Conservation (phyloP, 2,797 vertebrate species). For the Columba guinea region DNA sequence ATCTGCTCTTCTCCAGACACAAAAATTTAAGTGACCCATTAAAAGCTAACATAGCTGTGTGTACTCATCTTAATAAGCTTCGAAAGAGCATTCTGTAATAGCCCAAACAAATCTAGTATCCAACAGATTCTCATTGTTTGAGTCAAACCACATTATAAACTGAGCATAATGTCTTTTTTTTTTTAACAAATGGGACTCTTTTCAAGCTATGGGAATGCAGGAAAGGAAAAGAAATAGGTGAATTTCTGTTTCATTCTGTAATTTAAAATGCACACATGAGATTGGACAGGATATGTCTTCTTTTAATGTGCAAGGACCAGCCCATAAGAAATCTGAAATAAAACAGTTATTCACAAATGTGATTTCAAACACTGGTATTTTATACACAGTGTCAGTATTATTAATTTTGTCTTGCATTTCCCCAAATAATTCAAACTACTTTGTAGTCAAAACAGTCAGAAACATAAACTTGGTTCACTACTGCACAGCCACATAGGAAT, state of each 20-base stretch:
- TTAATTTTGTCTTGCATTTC: slow-evolving; percentile 62
- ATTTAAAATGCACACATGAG: slow-evolving; percentile 10
- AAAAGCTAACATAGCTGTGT: slow-evolving; percentile 22
- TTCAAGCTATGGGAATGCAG: neutral
- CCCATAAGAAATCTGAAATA: slow-evolving; percentile 56
- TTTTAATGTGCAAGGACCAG: slow-evolving; percentile 13
- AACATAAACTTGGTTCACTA: slow-evolving; percentile 50
- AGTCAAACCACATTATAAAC: slow-evolving; percentile 38
- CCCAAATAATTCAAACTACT: slow-evolving; percentile 55
- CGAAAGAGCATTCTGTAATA: slow-evolving; percentile 41
- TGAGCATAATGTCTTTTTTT: neutral
- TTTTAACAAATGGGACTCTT: neutral
- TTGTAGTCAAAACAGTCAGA: slow-evolving; percentile 64
- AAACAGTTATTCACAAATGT: slow-evolving; percentile 61
- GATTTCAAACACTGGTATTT: slow-evolving; percentile 55
- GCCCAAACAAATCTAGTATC: slow-evolving; percentile 47
- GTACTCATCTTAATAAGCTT: slow-evolving; percentile 25
- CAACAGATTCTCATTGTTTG: slow-evolving; percentile 57
- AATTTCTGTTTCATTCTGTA: slow-evolving; percentile 12
- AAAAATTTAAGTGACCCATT: slow-evolving; percentile 46
- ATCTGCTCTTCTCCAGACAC: slow-evolving; percentile 4
- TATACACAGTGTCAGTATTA: slow-evolving; percentile 66
- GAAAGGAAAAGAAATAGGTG: slow-evolving; percentile 4
- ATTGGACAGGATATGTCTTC: slow-evolving; percentile 17
- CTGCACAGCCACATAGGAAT: neutral